A percentile compares a stretch with the other conserved stretches of the same genome.
Evolutionary conservation across 2,797 vertebrate species (phyloP).

Genomic region (Arnoldichthys spilopterus): DNA sequence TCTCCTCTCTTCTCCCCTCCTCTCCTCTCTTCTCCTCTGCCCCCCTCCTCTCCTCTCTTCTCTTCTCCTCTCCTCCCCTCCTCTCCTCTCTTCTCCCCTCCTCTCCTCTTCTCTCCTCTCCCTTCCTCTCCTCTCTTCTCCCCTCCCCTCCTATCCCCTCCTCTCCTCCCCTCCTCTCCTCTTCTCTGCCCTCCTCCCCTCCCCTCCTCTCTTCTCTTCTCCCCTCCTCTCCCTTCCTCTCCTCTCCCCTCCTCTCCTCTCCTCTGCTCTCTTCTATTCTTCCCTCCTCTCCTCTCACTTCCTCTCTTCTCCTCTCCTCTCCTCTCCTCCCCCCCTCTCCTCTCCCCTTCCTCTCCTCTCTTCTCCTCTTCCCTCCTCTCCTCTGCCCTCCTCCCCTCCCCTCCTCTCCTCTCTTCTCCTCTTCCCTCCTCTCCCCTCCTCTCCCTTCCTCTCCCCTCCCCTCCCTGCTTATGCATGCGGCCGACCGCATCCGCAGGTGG

Average conservation of each 20-base stretch:
- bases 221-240: background rate
- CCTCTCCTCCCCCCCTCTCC: background rate
- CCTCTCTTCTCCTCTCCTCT: background rate
- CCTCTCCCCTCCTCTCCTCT: background rate
- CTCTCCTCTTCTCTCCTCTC: background rate
- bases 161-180: background rate
- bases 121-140: background rate
- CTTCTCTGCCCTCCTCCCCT: too few relatives aligned
- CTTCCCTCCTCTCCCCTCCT: background rate
- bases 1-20: background rate
- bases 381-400: background rate
- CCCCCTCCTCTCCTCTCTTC: background rate
- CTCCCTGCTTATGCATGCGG: constrained; percentile 36
- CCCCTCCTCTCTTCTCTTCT: background rate
- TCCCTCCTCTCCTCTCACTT: too few relatives aligned
- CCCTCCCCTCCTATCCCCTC: constrained; percentile 22
- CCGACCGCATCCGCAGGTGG: constrained; percentile 28
- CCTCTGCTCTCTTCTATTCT: too few relatives aligned
- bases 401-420: too few relatives aligned
- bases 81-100: background rate
- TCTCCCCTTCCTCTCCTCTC: background rate
- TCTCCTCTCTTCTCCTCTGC: background rate
- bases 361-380: background rate
- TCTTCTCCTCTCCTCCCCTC: background rate
- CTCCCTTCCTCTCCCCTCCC: background rate